Conservation (phyloP, 1,140 invertebrate species). For the Drosophila kurseongensis region DNA sequence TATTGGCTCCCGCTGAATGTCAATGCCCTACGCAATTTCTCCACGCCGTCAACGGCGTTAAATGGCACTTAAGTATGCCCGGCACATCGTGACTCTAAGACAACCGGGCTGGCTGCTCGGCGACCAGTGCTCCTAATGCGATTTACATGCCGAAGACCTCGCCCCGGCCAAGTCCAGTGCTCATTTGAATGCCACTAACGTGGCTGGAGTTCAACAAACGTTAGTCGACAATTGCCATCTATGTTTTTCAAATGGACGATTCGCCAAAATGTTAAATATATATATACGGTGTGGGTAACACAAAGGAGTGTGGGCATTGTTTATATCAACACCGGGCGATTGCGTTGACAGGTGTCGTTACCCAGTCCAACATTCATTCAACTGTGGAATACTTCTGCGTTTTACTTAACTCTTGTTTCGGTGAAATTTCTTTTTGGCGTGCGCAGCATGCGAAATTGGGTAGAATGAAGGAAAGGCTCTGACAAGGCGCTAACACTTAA, state of each 20-base stretch:
- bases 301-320: constrained; percentile 4
- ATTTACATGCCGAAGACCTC: constrained; percentile 80
- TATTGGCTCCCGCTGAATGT: constrained; percentile 49
- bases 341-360: constrained; percentile 64
- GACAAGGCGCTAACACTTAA: constrained; percentile 62
- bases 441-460: constrained; percentile 67
- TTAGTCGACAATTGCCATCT: constrained; percentile 2
- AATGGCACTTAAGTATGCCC: constrained; percentile 72
- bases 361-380: constrained; percentile 28
- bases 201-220: constrained; percentile 68
- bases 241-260: constrained; percentile 33
- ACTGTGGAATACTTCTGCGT: constrained; percentile 45
- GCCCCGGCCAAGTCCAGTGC: constrained; percentile 58
- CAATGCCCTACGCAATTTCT: constrained; percentile 81
- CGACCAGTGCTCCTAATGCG: constrained; percentile 53
- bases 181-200: constrained; percentile 66
- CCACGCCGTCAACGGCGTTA: constrained; percentile 58
- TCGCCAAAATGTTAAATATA: constrained; percentile 58
- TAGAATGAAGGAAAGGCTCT: constrained; percentile 60
- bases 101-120: constrained; percentile 1
- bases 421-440: constrained; percentile 71
- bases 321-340: constrained; percentile 21
- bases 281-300: background rate
- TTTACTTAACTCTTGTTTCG: constrained; percentile 38
- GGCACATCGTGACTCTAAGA: constrained; percentile 52